A percentile compares a stretch with the other conserved stretches of the same genome.
These are phyloP conservation scores for Drosophila santomea DNA, from an alignment of 1,140 invertebrate species.

Conservation along the genomic window DNA sequence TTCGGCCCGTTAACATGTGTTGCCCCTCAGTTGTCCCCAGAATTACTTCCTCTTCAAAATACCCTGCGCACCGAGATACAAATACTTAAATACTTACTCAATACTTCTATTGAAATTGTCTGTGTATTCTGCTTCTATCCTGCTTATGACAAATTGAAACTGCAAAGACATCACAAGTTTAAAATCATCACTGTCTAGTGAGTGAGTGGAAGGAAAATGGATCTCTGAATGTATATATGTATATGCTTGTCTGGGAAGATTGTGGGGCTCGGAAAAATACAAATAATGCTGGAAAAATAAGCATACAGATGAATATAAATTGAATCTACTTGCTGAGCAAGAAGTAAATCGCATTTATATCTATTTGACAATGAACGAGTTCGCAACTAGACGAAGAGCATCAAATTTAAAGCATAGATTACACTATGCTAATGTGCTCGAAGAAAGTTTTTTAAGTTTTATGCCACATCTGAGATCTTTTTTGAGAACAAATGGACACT, in stretches of 20 bases:
- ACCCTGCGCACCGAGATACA: no score
- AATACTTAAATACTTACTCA: background rate
- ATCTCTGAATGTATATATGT: background rate
- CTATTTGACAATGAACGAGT: slow-evolving; percentile 67
- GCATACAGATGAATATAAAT: slow-evolving; percentile 73
- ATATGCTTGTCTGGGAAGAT: background rate
- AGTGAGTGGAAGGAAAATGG: background rate
- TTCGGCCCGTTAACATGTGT: background rate
- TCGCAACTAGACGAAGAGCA: background rate
- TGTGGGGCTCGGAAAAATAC: slow-evolving; percentile 45
- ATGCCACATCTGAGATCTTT: background rate
- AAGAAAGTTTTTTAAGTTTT: background rate
- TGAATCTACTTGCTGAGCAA: slow-evolving; percentile 50
- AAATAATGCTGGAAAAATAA: slow-evolving; percentile 58
- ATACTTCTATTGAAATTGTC: slow-evolving; percentile 4
- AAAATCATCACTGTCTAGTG: slow-evolving; percentile 46
- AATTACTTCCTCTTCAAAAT: background rate
- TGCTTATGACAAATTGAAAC: slow-evolving; percentile 64
- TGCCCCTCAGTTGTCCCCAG: background rate
- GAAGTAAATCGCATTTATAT: slow-evolving; percentile 66
- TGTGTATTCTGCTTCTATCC: background rate
- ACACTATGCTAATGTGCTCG: background rate
- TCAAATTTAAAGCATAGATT: background rate
- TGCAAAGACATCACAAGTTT: slow-evolving; percentile 63
- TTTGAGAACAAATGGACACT: no score